Conservation (phyloP, 2,113 vertebrate genomes). For the Pluvianellus socialis region DNA sequence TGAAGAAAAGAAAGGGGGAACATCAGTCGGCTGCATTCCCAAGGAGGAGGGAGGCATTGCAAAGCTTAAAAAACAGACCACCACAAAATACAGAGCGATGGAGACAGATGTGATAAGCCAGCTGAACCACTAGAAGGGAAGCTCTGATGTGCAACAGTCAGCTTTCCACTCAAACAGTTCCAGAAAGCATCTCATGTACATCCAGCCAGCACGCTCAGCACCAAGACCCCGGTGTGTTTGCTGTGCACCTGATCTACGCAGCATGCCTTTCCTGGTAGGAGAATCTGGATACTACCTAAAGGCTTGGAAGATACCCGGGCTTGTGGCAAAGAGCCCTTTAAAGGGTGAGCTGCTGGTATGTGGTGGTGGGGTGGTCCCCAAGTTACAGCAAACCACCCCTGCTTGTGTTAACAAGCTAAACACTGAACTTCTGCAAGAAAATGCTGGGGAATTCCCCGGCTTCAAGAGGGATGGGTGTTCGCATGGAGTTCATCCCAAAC, state of each 20-base stretch:
- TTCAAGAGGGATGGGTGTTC: not conserved
- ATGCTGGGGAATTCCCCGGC: not conserved
- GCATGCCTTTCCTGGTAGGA: not conserved
- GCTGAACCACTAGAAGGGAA: not conserved
- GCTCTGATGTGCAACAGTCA: not conserved
- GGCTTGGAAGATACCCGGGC: not conserved
- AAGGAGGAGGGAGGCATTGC: not conserved
- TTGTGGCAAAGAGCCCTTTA: not conserved
- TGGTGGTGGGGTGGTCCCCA: not conserved
- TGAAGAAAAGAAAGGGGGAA: conserved; percentile 19
- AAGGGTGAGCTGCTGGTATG: not conserved
- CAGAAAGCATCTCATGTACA: not conserved
- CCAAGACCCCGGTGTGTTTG: not conserved
- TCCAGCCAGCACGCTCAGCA: not conserved
- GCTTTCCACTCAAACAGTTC: not conserved
- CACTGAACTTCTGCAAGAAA: not conserved
- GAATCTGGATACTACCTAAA: not conserved
- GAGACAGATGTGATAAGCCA: not conserved
- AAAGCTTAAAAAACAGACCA: not conserved
- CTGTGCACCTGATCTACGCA: not conserved
- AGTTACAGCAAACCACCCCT: not conserved
- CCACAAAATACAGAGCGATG: not conserved
- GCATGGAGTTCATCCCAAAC: not conserved
- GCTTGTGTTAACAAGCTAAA: not conserved
- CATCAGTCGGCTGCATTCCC: not conserved